These are phyloP conservation scores for Phaedon cochleariae DNA, from an alignment of 2,888 invertebrate species.

Conservation along the genomic window DNA sequence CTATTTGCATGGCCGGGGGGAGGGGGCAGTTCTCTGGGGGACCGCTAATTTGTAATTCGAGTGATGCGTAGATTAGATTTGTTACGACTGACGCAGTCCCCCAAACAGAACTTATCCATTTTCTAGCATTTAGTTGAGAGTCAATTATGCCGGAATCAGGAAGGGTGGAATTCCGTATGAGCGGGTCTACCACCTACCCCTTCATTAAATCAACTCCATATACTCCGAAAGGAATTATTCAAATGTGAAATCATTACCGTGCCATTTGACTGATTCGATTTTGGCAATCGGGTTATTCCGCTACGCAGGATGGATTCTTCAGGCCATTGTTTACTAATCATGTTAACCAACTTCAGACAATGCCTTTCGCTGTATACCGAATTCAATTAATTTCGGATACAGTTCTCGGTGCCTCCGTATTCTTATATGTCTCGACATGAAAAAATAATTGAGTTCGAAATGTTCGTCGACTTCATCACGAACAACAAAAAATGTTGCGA, in stretches of 20 bases:
- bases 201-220: constrained; percentile 50
- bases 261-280: constrained; percentile 43
- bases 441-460: too few relatives aligned
- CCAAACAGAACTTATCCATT: constrained; percentile 62
- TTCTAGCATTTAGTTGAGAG: constrained; percentile 64
- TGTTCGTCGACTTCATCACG: too few relatives aligned
- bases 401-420: background rate
- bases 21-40: constrained; percentile 52
- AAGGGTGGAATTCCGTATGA: constrained; percentile 40
- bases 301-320: constrained; percentile 27
- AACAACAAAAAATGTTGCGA: too few relatives aligned
- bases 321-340: constrained; percentile 23
- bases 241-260: constrained; percentile 52
- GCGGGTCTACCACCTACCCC: constrained; percentile 42
- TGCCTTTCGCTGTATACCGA: background rate
- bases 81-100: constrained; percentile 52
- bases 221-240: constrained; percentile 50
- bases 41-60: constrained; percentile 61
- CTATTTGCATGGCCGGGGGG: constrained; percentile 56
- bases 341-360: constrained; percentile 15
- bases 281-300: constrained; percentile 33
- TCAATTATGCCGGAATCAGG: constrained; percentile 59
- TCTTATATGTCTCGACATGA: too few relatives aligned
- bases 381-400: background rate
- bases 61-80: constrained; percentile 62